Conservation (phyloP, 2,113 vertebrate genomes). For the Centropus unirufus region DNA sequence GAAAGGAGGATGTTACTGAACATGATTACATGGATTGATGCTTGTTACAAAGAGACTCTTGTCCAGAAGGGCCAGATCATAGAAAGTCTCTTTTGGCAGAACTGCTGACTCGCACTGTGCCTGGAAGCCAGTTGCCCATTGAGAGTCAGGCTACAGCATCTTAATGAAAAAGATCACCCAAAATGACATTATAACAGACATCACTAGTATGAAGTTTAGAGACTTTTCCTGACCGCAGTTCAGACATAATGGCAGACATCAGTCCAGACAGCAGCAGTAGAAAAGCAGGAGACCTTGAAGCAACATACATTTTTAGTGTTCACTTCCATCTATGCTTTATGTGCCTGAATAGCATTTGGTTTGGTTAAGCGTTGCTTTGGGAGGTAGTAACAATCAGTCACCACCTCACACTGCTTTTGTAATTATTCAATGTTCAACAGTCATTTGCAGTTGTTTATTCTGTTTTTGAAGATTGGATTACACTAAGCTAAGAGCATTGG, state of each 20-base stretch:
- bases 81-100: not conserved
- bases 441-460: not conserved
- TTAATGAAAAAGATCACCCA: not conserved
- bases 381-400: not conserved
- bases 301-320: not conserved
- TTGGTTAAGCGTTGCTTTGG: not conserved
- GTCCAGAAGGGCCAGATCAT: not conserved
- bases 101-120: not conserved
- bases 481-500: not conserved
- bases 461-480: not conserved
- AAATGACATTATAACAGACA: not conserved
- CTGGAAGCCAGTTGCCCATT: not conserved
- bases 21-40: not conserved
- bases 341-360: accelerated
- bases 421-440: not conserved
- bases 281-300: not conserved
- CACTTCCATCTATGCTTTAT: not conserved
- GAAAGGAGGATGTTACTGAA: not conserved
- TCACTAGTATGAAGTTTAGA: not conserved
- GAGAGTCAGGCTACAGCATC: not conserved
- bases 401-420: not conserved
- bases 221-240: not conserved
- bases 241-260: not conserved
- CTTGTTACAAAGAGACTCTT: not conserved
- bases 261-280: not conserved